Percentiles rank a stretch among this genome's conserved stretches.
phyloP scores from a whole-genome alignment of 2,797 vertebrate genomes.

The Chelonia mydas region DNA sequence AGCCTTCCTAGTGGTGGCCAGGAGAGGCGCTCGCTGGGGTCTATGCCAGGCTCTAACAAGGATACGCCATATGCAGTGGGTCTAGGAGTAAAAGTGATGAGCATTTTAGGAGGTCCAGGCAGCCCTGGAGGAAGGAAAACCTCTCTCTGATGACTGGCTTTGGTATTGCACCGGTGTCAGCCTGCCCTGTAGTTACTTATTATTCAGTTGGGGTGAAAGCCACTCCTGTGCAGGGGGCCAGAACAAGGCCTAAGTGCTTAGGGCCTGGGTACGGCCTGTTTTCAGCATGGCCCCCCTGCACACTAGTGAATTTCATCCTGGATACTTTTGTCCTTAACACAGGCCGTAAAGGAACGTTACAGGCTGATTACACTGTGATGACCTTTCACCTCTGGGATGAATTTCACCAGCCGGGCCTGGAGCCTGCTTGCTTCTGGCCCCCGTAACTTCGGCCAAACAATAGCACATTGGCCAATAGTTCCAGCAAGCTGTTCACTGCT shows the following conservation, averaged over 20 bases:
- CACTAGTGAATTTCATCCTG: constrained; percentile 20
- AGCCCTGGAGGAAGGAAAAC: rapidly evolving
- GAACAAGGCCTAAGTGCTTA: constrained; percentile 4
- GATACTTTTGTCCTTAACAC: constrained; percentile 24
- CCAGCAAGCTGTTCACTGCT: neutral
- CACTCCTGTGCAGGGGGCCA: neutral
- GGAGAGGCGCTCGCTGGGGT: no score
- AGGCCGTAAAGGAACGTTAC: neutral
- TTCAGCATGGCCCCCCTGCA: neutral
- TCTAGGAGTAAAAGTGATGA: no score
- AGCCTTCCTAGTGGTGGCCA: no score
- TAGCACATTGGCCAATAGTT: constrained; percentile 16
- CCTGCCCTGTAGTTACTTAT: rapidly evolving
- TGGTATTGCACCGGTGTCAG: rapidly evolving
- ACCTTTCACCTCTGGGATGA: constrained; percentile 20
- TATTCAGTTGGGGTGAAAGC: neutral
- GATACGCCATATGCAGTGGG: no score
- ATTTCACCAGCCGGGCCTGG: neutral
- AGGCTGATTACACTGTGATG: constrained; percentile 26
- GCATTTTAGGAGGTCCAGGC: no score
- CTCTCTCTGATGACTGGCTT: rapidly evolving
- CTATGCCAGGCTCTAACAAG: no score
- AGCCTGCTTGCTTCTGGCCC: neutral
- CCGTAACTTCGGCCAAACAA: neutral
- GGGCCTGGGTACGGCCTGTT: neutral